These are phyloP conservation scores for Lophotriccus pileatus DNA, from an alignment of 2,797 vertebrate species.

Conservation along the genomic window DNA sequence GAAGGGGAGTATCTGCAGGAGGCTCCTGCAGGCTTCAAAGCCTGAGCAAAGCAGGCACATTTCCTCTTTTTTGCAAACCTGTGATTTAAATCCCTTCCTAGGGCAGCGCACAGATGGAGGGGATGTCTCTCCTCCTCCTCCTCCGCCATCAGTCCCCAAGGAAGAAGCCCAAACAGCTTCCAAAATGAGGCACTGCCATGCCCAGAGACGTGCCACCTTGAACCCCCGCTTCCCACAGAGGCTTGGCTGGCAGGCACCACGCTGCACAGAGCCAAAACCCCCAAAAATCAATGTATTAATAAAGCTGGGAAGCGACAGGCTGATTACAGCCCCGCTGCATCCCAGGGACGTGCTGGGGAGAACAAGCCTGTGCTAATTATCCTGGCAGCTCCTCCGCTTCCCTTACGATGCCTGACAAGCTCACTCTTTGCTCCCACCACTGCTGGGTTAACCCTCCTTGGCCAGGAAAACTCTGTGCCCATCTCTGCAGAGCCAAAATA, in stretches of 20 bases:
- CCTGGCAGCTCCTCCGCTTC: constrained; percentile 3
- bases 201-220: not conserved
- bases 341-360: not conserved
- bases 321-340: not conserved
- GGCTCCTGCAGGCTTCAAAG: not conserved
- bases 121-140: constrained; percentile 29
- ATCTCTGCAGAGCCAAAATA: not conserved
- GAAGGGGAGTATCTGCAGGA: not conserved
- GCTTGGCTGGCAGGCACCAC: not conserved
- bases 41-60: not conserved
- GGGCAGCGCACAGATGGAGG: constrained; percentile 34
- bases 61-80: not conserved
- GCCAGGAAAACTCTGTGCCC: not conserved
- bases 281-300: constrained; percentile 17
- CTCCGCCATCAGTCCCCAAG: not conserved
- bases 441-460: not conserved
- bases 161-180: not conserved
- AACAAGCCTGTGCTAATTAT: constrained; percentile 42
- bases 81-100: constrained; percentile 16
- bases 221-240: not conserved
- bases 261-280: not conserved
- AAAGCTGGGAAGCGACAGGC: not conserved
- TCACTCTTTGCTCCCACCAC: not conserved
- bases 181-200: not conserved
- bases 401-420: not conserved